Percentiles rank a stretch among this genome's conserved stretches.
These are phyloP conservation scores for Nothocercus julius DNA, from an alignment of 2,113 vertebrate species.

Conservation along the genomic window DNA sequence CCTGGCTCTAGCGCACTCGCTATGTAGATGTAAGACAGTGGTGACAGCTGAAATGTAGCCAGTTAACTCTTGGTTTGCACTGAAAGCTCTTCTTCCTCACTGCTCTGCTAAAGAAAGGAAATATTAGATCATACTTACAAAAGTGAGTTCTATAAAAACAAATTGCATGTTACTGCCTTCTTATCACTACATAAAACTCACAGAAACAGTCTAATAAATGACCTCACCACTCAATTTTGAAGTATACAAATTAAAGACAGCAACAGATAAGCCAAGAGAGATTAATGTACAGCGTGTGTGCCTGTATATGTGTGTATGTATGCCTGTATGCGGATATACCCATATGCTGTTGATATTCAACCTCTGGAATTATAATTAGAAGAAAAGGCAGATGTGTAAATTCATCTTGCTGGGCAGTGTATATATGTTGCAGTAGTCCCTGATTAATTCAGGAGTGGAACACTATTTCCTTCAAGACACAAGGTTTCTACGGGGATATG, in stretches of 20 bases:
- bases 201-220: conserved; percentile 69
- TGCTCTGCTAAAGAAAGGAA: conserved; percentile 43
- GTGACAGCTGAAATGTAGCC: conserved; percentile 49
- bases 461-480: conserved; percentile 48
- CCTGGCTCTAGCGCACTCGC: not conserved
- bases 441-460: conserved; percentile 55
- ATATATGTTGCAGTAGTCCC: conserved; percentile 16
- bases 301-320: not conserved
- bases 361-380: conserved; percentile 72
- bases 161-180: conserved; percentile 56
- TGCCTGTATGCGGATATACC: conserved; percentile 41
- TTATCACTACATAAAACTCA: conserved; percentile 64
- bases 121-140: conserved; percentile 26
- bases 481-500: conserved; percentile 41
- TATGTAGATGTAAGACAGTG: conserved; percentile 43
- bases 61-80: conserved; percentile 57
- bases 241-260: conserved; percentile 65
- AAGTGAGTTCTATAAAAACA: conserved; percentile 67
- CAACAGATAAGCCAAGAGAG: conserved; percentile 58
- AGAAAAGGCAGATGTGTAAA: conserved; percentile 59
- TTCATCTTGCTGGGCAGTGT: conserved; percentile 59
- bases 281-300: conserved; percentile 24
- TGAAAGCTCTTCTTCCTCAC: conserved; percentile 7
- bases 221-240: conserved; percentile 65
- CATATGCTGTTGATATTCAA: conserved; percentile 56